Base-by-base conservation (phyloP, 2,797 vertebrate genomes). In the Sparus aurata region DNA sequence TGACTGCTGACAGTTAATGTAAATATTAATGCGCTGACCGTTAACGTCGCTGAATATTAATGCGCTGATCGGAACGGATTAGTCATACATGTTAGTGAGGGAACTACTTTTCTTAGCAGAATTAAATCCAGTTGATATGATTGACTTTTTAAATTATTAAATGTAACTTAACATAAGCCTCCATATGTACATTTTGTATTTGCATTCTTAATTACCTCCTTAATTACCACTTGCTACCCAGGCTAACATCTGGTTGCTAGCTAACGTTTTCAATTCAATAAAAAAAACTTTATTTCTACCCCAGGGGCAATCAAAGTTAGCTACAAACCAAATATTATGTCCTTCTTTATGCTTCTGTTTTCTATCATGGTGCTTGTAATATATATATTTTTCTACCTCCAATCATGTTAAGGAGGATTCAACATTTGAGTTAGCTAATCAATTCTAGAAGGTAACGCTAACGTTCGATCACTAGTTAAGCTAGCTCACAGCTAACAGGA, bases 1-100 rank as follows among this genome's bases (percentile, higher is more conserved):
- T 55, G 15, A 38, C 60, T 1, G n/a, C 34, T 80, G 46, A 57
- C 60, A 1, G 77, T 69, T 41, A 47, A 16, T 41, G 57, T 76
- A 20, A 61, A 71, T 83, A 71, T 75, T 79, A 53, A 85, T 68
- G 65, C 22, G 68, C 67, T 8, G 57, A 58, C 63, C 17, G 49
- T 53, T 27, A 41, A 57, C 10, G 5, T 1, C 0, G 23, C 16
- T 20, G 13, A 6, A n/a, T 62, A 64, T 76, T 58, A 13, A 47
- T 23, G n/a, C 18, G 46, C 27, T 27, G 5, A 59, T 20, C 34
- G 18, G 1, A 63, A 45, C 2, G 41, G 53, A 27, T 57, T n/a
- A 18, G 30, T 20, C 53, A 54, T 6, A 2, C 2, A 15, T 12
- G 20, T 30, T 46, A 46, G 34, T 46, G 50, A 4, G n/a, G 6